Percentiles rank a stretch among this genome's conserved stretches.
Evolutionary conservation across 1,140 invertebrate genomes (phyloP).

Genomic region (Euglossa dilemma): DNA sequence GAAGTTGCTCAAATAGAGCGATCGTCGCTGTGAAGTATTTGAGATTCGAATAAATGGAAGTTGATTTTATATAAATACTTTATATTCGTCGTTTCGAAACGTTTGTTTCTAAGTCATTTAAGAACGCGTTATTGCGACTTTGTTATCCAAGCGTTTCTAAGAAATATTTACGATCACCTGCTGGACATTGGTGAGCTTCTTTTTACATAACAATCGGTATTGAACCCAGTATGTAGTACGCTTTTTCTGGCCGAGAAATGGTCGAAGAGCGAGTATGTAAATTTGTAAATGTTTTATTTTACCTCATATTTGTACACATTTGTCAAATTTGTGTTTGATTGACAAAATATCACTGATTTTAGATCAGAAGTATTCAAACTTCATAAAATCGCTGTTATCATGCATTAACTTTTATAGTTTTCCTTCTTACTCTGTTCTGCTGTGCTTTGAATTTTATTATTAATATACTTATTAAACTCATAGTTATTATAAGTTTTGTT

Average conservation of each 20-base stretch:
- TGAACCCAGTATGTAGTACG: constrained; percentile 45
- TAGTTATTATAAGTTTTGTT: neutral
- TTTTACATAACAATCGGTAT: constrained; percentile 47
- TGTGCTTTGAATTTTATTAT: neutral
- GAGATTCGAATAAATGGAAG: constrained; percentile 54
- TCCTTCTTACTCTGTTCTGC: neutral
- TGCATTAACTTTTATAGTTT: neutral
- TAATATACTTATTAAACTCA: neutral
- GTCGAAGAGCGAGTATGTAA: neutral
- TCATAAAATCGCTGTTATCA: neutral
- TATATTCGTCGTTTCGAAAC: constrained; percentile 56
- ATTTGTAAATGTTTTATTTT: constrained; percentile 27
- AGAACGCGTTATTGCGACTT: constrained; percentile 54
- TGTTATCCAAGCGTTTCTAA: constrained; percentile 53
- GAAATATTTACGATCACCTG: constrained; percentile 56
- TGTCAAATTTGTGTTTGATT: constrained; percentile 17
- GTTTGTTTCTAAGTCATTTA: constrained; percentile 59
- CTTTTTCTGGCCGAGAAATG: neutral
- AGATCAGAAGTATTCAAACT: constrained; percentile 43
- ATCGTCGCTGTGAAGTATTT: constrained; percentile 48
- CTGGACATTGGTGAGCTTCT: constrained; percentile 54
- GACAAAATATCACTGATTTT: constrained; percentile 1
- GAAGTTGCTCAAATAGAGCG: constrained; percentile 47
- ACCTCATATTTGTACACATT: neutral
- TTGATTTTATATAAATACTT: constrained; percentile 64